Percentiles rank a stretch among this genome's conserved stretches.
phyloP scores from a whole-genome alignment of 2,888 invertebrate species.

The Metalampra italica region DNA sequence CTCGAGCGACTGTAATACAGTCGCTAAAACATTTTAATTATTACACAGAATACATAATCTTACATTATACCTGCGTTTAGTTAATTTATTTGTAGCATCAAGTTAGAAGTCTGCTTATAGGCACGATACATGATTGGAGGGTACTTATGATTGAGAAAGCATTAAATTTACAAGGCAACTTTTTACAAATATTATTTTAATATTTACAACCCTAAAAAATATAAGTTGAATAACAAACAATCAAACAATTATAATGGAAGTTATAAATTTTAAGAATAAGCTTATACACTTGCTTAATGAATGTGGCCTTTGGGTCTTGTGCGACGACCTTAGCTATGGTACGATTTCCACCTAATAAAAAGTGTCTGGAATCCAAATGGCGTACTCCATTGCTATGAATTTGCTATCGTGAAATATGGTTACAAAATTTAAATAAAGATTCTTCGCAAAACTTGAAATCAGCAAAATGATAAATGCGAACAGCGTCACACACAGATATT shows the following conservation, averaged over 20 bases:
- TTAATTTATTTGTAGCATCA: neutral
- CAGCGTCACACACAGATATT: neutral
- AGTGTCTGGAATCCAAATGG: no score
- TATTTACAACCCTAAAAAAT: constrained; percentile 35
- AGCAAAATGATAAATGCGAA: neutral
- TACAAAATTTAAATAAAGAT: no score
- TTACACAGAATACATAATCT: constrained; percentile 2
- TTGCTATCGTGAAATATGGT: no score
- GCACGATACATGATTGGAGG: no score
- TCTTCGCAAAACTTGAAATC: no score
- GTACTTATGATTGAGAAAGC: constrained; percentile 41
- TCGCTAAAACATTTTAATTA: constrained; percentile 5
- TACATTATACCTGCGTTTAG: constrained; percentile 2
- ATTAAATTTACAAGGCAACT: constrained; percentile 63
- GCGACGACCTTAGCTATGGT: no score
- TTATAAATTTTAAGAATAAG: no score
- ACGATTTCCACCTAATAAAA: no score
- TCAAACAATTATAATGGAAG: no score
- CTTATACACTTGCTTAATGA: no score
- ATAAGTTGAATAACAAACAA: neutral
- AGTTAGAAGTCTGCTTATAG: neutral
- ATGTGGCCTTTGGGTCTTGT: no score
- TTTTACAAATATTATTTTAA: constrained; percentile 51
- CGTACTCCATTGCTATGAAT: no score
- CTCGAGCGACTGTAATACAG: constrained; percentile 13